A percentile compares a stretch with the other conserved stretches of the same genome.
Evolutionary conservation across 2,888 invertebrate genomes (phyloP).

Genomic region (Himalopsyche anomala): DNA sequence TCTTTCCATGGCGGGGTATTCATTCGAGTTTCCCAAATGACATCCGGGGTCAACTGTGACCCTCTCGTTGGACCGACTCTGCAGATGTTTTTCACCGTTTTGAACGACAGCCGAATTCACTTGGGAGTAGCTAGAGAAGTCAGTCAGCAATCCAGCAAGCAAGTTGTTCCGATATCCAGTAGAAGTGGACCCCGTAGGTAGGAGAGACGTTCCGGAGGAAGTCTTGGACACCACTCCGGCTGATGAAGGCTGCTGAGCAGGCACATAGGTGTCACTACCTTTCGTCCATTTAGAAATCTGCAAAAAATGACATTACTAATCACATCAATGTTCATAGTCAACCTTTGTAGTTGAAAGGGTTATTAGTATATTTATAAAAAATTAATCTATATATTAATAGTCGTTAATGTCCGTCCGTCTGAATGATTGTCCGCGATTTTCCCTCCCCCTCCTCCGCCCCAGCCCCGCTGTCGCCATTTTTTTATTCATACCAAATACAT

Average conservation of each 20-base stretch:
- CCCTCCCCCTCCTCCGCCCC: too few species aligned
- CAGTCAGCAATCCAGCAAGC: constrained; percentile 15
- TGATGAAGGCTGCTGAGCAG: neutral
- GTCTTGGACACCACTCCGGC: neutral
- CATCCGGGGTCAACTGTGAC: neutral
- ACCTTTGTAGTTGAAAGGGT: too few species aligned
- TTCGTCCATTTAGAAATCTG: constrained; percentile 22
- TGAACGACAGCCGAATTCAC: neutral
- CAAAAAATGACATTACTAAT: neutral
- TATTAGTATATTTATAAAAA: too few species aligned
- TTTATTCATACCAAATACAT: too few species aligned
- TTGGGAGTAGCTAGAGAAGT: neutral
- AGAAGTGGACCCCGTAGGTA: neutral
- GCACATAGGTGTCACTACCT: neutral
- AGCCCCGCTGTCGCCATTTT: too few species aligned
- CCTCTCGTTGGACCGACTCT: neutral
- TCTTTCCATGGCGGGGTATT: constrained; percentile 36
- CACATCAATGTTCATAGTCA: too few species aligned
- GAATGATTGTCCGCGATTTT: too few species aligned
- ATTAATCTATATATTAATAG: too few species aligned
- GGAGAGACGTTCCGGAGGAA: neutral
- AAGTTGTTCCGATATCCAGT: neutral
- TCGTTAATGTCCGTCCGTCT: too few species aligned
- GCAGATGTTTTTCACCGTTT: neutral
- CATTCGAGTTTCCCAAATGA: neutral